Evolutionary conservation across 2,797 vertebrate genomes (phyloP).

Genomic region (Lepilemur ruficaudatus): DNA sequence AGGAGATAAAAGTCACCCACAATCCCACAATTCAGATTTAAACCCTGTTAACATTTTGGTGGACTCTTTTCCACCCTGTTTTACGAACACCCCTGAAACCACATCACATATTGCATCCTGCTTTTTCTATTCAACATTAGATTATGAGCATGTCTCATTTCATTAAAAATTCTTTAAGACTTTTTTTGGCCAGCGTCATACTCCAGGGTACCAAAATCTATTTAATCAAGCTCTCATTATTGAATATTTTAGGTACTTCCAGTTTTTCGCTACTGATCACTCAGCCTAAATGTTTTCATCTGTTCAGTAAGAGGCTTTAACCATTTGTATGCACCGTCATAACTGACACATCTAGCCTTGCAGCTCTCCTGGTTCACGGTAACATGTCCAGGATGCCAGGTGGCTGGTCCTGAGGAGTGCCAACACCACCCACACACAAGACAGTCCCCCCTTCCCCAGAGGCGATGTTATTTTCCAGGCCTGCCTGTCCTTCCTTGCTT

Average conservation of each 20-base stretch:
- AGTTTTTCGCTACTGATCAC: background rate
- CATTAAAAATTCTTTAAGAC: conserved; percentile 14
- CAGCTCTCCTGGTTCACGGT: background rate
- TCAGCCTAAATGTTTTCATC: background rate
- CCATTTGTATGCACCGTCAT: background rate
- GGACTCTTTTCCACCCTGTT: background rate
- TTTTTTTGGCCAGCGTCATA: background rate
- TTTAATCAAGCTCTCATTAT: background rate
- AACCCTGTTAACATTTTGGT: background rate
- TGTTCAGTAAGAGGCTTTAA: background rate
- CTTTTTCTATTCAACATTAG: background rate
- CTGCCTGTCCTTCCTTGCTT: background rate
- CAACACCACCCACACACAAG: rapidly evolving
- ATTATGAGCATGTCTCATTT: background rate
- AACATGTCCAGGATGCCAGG: rapidly evolving
- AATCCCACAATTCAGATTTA: conserved; percentile 23
- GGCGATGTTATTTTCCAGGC: background rate
- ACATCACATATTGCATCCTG: background rate
- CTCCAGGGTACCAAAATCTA: background rate
- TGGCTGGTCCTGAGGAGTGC: background rate
- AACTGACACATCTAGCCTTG: background rate
- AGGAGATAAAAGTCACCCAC: conserved; percentile 35
- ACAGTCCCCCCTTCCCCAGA: background rate
- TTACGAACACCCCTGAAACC: background rate
- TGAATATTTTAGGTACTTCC: background rate